Percentiles rank a stretch among this genome's conserved stretches.
These are phyloP conservation scores for Drosophila putrida DNA, from an alignment of 2,888 invertebrate genomes.

Conservation along the genomic window DNA sequence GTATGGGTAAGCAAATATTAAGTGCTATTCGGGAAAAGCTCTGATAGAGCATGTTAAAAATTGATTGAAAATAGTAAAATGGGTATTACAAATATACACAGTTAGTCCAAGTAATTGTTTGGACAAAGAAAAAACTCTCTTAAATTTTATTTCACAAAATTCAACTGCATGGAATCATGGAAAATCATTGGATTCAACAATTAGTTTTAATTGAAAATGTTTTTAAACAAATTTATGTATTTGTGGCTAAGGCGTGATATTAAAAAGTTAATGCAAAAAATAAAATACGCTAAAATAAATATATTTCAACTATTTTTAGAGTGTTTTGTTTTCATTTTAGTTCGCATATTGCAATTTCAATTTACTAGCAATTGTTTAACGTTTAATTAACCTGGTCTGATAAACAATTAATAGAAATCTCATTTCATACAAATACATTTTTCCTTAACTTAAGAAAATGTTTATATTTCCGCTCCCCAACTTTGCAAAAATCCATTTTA, in stretches of 20 bases:
- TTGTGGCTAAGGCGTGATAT: no score
- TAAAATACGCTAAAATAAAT: no score
- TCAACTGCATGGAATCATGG: no score
- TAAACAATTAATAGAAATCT: not conserved
- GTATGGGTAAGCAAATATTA: constrained; percentile 11
- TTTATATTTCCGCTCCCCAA: not conserved
- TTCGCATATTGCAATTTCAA: no score
- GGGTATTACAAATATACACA: not conserved
- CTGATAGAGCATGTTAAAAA: constrained; percentile 15
- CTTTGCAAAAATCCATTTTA: constrained; percentile 1
- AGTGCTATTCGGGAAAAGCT: constrained; percentile 1
- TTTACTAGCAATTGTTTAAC: no score
- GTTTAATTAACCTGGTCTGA: not conserved
- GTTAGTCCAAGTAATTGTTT: constrained; percentile 1
- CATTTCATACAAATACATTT: not conserved
- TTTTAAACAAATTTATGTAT: no score
- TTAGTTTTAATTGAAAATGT: no score
- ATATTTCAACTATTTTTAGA: no score
- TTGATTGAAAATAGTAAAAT: constrained; percentile 17
- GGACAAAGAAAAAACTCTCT: not conserved
- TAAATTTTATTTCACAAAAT: no score
- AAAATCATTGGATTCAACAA: no score
- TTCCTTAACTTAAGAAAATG: not conserved
- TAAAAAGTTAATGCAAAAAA: no score
- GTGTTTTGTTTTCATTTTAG: no score